These are phyloP conservation scores for Ichneumoninae sp. DNA, from an alignment of 2,888 invertebrate genomes.

Conservation along the genomic window DNA sequence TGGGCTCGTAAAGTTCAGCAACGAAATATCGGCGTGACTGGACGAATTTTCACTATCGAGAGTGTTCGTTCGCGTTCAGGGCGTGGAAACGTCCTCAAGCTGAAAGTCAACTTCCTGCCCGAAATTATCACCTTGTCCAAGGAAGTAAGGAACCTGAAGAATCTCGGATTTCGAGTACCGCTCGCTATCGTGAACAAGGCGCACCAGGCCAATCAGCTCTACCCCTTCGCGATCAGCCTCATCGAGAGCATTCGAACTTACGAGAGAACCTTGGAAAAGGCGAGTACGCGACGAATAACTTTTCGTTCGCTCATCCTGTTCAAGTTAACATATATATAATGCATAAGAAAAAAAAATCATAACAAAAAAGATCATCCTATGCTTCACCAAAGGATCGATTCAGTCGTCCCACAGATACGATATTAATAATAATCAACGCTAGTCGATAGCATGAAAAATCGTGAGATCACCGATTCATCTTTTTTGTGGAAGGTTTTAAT, in stretches of 20 bases:
- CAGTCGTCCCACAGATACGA: slow-evolving; percentile 6
- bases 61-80: slow-evolving; percentile 91
- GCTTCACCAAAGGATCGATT: slow-evolving; percentile 25
- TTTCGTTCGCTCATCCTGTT: slow-evolving; percentile 23
- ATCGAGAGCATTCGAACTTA: slow-evolving; percentile 99
- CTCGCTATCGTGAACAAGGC: slow-evolving; percentile 99
- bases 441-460: slow-evolving; percentile 55
- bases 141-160: slow-evolving; percentile 98
- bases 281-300: slow-evolving; percentile 83
- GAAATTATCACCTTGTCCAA: slow-evolving; percentile 99
- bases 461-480: slow-evolving; percentile 50
- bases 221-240: slow-evolving; percentile 99
- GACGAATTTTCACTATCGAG: slow-evolving; percentile 97
- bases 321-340: slow-evolving; percentile 1
- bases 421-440: slow-evolving; percentile 41
- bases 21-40: slow-evolving; percentile 96
- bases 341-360: neutral
- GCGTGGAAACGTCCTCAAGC: slow-evolving; percentile 92
- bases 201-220: slow-evolving; percentile 98
- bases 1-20: slow-evolving; percentile 98
- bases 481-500: slow-evolving; percentile 76
- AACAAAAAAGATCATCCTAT: slow-evolving; percentile 18
- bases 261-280: slow-evolving; percentile 98
- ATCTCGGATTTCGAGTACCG: slow-evolving; percentile 98
- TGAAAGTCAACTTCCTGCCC: slow-evolving; percentile 97